Conservation (phyloP, 30 jellyfish, hydroid and myxozoan genomes). For the Phacellophora camtschatica region DNA sequence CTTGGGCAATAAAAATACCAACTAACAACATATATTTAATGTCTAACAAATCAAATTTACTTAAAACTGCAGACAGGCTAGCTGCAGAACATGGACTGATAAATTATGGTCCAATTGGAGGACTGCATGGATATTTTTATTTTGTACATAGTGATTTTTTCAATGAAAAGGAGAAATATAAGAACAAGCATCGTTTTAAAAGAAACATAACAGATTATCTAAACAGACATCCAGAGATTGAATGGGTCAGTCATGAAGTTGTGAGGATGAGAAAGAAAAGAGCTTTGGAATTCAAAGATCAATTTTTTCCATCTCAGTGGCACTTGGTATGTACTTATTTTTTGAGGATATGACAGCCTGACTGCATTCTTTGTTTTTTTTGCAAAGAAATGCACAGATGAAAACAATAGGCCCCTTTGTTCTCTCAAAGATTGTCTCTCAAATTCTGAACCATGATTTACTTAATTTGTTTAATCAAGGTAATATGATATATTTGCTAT, state of each 20-base stretch:
- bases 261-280: constrained; percentile 78
- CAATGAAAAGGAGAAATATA: constrained; percentile 6
- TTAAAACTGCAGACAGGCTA: constrained; percentile 38
- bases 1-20: constrained; percentile 88
- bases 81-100: constrained; percentile 75
- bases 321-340: constrained; percentile 78
- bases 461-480: no score
- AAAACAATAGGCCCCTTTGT: no score
- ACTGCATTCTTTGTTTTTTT: no score
- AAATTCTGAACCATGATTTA: no score
- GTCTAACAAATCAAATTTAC: neutral
- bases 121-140: constrained; percentile 82
- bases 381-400: no score
- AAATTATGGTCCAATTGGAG: constrained; percentile 96
- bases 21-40: neutral
- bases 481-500: no score
- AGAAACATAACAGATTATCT: constrained; percentile 34
- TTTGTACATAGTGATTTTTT: constrained; percentile 83
- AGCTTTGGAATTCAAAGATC: constrained; percentile 89
- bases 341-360: no score
- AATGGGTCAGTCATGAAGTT: constrained; percentile 89
- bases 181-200: neutral
- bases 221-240: constrained; percentile 69
- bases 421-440: no score
- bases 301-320: constrained; percentile 99